Evolutionary conservation across 2,113 vertebrate genomes (phyloP).

Genomic region (Trachemys scripta): DNA sequence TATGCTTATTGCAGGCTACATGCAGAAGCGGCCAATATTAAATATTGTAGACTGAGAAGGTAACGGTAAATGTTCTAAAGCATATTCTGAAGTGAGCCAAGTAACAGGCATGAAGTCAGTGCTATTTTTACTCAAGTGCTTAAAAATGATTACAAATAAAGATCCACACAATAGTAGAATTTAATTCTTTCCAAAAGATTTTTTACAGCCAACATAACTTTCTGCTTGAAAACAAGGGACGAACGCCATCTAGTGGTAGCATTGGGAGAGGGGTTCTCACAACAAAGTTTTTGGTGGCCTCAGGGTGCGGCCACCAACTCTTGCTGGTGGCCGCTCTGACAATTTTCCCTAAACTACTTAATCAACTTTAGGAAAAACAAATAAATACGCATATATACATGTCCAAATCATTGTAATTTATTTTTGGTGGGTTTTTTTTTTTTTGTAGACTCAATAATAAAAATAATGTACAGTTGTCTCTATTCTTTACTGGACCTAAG

Average conservation of each 20-base stretch:
- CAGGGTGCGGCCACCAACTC: too few species aligned
- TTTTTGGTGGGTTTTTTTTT: too few species aligned
- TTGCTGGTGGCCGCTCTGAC: too few species aligned
- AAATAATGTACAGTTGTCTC: too few species aligned
- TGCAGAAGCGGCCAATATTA: neutral
- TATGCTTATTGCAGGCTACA: neutral
- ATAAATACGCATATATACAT: too few species aligned
- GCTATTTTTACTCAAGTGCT: neutral
- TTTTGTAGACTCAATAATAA: too few species aligned
- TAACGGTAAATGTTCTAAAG: neutral
- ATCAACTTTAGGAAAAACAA: too few species aligned
- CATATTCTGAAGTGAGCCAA: neutral
- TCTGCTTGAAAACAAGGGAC: slow-evolving; percentile 27
- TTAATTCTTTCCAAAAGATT: neutral
- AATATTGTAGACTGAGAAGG: neutral
- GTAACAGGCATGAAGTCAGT: neutral
- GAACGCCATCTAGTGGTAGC: slow-evolving; percentile 78
- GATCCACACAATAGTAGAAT: neutral
- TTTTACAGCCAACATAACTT: neutral
- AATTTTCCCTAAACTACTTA: too few species aligned
- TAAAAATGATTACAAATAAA: neutral
- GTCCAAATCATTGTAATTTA: too few species aligned
- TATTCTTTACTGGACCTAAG: too few species aligned
- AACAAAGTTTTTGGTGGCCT: too few species aligned
- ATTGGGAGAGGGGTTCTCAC: too few species aligned